phyloP scores from a whole-genome alignment of 2,113 vertebrate species.

The Benitochromis conjunctus region DNA sequence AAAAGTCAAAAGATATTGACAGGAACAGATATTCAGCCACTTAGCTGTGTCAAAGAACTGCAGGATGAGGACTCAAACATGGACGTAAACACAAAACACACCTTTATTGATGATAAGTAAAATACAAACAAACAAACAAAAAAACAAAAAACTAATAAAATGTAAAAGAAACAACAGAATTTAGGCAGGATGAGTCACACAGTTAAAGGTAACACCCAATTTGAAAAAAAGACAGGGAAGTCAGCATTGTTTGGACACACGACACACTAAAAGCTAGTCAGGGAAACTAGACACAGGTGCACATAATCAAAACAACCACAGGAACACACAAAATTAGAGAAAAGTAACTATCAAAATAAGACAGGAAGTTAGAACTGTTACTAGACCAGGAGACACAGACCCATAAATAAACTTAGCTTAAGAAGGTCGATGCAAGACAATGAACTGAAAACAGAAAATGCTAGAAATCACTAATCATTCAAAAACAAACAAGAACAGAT shows the following conservation, averaged over 20 bases:
- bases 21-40: neutral
- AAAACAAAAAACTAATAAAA: fast-evolving
- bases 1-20: neutral
- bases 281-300: neutral
- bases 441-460: neutral
- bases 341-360: neutral
- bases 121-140: neutral
- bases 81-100: neutral
- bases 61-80: neutral
- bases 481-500: neutral
- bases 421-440: fast-evolving
- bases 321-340: neutral
- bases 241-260: neutral
- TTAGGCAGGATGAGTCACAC: neutral
- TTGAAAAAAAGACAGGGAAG: neutral
- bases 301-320: neutral
- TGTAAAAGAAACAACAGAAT: neutral
- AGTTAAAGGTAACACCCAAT: neutral
- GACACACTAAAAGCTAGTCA: neutral
- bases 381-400: neutral
- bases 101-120: neutral
- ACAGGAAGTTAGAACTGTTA: neutral
- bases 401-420: neutral
- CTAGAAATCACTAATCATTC: neutral
- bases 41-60: neutral